phyloP scores from a whole-genome alignment of 2,797 vertebrate genomes.

The Periophthalmus magnuspinnatus region DNA sequence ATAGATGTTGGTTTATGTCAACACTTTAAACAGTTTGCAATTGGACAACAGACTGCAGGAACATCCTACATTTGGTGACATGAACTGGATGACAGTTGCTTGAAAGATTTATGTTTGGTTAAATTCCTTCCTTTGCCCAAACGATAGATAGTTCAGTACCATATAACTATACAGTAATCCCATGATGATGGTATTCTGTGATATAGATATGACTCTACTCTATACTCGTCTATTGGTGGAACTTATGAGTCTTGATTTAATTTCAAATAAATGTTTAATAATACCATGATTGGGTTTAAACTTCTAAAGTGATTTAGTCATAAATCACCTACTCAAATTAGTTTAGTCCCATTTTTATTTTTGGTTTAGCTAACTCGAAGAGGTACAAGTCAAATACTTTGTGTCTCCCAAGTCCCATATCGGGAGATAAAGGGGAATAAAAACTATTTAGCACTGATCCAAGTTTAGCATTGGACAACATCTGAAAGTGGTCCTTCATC shows the following conservation, averaged over 20 bases:
- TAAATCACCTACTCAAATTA: neutral
- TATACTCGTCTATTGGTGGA: neutral
- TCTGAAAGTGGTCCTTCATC: constrained; percentile 16
- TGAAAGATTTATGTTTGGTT: neutral
- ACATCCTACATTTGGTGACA: neutral
- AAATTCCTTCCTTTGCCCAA: neutral
- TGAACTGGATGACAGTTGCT: neutral
- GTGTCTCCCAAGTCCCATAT: neutral
- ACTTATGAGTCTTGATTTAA: neutral
- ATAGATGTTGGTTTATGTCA: constrained; percentile 12
- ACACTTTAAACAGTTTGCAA: neutral
- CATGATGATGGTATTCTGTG: neutral
- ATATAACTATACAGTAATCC: neutral
- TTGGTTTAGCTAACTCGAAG: neutral
- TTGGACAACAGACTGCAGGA: neutral
- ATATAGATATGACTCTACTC: no score
- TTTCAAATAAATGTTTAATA: neutral
- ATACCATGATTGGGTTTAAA: neutral
- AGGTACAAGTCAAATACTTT: neutral
- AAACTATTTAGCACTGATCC: neutral
- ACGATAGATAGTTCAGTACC: neutral
- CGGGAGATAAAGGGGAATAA: neutral
- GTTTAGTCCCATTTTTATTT: neutral
- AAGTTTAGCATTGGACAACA: constrained; percentile 25
- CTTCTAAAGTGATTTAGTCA: neutral